Percentiles rank a stretch among this genome's conserved stretches.
Evolutionary conservation across 2,888 invertebrate genomes (phyloP).

Genomic region (Aphidius colemani): DNA sequence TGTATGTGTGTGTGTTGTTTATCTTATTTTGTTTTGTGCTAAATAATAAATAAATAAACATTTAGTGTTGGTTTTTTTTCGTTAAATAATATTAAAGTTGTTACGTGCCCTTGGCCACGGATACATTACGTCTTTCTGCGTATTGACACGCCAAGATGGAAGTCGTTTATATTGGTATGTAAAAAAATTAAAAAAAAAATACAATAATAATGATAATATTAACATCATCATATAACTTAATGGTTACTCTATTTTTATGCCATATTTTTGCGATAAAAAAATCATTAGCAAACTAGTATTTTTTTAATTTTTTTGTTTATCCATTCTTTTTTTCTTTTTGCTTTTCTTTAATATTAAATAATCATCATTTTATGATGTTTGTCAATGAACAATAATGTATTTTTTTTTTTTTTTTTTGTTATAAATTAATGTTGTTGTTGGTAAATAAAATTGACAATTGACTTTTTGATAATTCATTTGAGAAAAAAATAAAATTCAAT

Average conservation of each 20-base stretch:
- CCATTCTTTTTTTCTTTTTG: neutral
- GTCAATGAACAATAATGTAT: too few relatives aligned
- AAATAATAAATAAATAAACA: neutral
- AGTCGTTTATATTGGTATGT: constrained; percentile 58
- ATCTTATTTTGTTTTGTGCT: neutral
- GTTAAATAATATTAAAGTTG: neutral
- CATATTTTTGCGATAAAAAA: too few relatives aligned
- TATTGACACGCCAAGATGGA: constrained; percentile 51
- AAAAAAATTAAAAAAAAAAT: constrained; percentile 1
- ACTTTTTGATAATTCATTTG: too few relatives aligned
- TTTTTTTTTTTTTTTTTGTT: too few relatives aligned
- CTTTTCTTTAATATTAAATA: too few relatives aligned
- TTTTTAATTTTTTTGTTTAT: neutral
- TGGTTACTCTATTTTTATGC: neutral
- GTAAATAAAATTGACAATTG: too few relatives aligned
- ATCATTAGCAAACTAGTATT: neutral
- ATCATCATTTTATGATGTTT: too few relatives aligned
- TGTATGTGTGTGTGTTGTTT: neutral
- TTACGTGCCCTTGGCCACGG: constrained; percentile 39
- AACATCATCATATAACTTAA: neutral
- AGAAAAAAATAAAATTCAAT: too few relatives aligned
- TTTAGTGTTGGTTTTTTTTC: neutral
- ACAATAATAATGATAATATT: constrained; percentile 3
- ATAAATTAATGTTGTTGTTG: too few relatives aligned
- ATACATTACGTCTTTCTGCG: constrained; percentile 40